phyloP scores from a whole-genome alignment of 2,888 invertebrate species.

The Apodemia duryi region DNA sequence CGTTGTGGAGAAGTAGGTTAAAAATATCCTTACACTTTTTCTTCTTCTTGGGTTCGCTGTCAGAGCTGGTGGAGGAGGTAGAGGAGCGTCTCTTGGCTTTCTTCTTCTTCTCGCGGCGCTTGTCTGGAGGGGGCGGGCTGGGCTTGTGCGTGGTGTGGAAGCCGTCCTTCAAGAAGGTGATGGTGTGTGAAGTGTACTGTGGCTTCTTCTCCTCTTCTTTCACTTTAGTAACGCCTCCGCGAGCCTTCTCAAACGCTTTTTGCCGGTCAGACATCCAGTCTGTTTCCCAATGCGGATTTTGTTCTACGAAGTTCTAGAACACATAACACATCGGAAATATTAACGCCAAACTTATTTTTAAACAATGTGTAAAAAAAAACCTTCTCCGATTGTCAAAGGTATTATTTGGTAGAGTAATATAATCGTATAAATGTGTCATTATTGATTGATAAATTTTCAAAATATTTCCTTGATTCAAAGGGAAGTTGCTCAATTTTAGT shows the following conservation, averaged over 20 bases:
- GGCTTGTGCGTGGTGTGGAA: constrained; percentile 60
- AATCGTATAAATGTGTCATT: too few relatives aligned
- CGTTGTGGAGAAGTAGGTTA: too few relatives aligned
- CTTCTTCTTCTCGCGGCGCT: constrained; percentile 72
- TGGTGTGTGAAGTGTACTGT: constrained; percentile 65
- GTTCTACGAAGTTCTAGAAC: constrained; percentile 86
- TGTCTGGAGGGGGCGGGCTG: constrained; percentile 36
- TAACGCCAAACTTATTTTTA: too few relatives aligned
- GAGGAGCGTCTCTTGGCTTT: constrained; percentile 52
- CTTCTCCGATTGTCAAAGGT: too few relatives aligned
- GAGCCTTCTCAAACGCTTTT: constrained; percentile 80
- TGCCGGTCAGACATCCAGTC: constrained; percentile 92
- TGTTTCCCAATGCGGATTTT: constrained; percentile 92
- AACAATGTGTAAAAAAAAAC: too few relatives aligned
- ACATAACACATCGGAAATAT: too few relatives aligned
- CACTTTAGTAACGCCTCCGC: constrained; percentile 40
- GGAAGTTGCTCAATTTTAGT: too few relatives aligned
- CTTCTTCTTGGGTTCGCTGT: constrained; percentile 72
- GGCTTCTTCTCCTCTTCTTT: constrained; percentile 49
- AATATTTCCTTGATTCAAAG: too few relatives aligned
- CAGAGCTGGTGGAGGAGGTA: constrained; percentile 49
- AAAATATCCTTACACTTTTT: constrained; percentile 62
- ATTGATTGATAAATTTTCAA: too few relatives aligned
- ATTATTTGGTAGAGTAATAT: too few relatives aligned
- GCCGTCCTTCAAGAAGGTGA: constrained; percentile 70